Percentiles rank a stretch among this genome's conserved stretches.
Conservation (phyloP, 2,888 invertebrate species). For the Linyphia triangularis region DNA sequence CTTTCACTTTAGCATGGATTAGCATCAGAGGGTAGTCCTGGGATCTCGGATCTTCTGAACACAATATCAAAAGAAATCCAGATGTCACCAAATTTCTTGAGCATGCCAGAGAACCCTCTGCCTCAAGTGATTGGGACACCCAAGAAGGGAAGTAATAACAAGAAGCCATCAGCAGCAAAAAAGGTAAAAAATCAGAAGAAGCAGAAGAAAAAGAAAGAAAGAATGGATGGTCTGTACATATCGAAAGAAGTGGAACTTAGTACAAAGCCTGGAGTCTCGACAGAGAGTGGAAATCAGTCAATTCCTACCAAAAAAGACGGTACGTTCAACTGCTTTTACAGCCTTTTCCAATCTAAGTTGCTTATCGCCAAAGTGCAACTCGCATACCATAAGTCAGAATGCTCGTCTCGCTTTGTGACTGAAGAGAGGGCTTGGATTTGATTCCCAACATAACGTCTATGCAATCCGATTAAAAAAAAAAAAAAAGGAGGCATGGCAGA, state of each 20-base stretch:
- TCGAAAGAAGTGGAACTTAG: neutral
- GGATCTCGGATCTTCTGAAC: slow-evolving; percentile 13
- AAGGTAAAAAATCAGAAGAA: neutral
- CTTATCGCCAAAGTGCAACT: no score
- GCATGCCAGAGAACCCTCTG: slow-evolving; percentile 51
- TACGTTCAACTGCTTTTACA: no score
- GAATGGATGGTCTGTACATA: neutral
- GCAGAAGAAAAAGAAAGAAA: slow-evolving; percentile 19
- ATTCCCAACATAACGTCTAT: no score
- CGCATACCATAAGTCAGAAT: no score
- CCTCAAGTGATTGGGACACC: neutral
- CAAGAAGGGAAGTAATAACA: neutral
- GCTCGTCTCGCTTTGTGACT: no score
- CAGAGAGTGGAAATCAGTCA: neutral
- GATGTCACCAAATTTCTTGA: slow-evolving; percentile 51
- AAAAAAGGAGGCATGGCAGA: no score
- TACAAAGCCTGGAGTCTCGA: neutral
- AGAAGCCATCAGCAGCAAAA: neutral
- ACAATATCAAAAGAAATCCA: slow-evolving; percentile 42
- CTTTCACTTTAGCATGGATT: no score
- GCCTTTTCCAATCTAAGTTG: no score
- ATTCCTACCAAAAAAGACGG: neutral
- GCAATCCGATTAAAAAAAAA: no score
- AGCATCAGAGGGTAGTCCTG: no score
- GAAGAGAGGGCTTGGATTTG: no score